Percentiles rank a stretch among this genome's conserved stretches.
phyloP scores from a whole-genome alignment of 2,797 vertebrate species.

The Channallabes apus region DNA sequence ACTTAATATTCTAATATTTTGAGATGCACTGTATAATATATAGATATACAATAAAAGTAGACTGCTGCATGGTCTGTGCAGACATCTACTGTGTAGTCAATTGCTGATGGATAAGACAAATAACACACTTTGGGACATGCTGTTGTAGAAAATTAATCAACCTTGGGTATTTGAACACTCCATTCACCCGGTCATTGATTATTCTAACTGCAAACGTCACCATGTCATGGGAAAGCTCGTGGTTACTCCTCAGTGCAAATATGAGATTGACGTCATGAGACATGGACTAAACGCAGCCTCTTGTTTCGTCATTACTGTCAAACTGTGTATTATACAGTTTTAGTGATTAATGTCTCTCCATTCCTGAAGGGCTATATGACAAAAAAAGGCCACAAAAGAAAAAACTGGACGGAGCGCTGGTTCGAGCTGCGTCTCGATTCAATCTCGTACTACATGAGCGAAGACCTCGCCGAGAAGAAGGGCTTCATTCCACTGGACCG shows the following conservation, averaged over 20 bases:
- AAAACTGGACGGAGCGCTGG: constrained; percentile 99
- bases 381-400: constrained; percentile 96
- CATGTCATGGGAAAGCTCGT: neutral
- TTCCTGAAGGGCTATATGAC: constrained; percentile 87
- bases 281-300: neutral
- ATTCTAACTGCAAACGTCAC: neutral
- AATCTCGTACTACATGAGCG: constrained; percentile 89
- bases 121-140: neutral
- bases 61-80: no score
- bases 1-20: no score
- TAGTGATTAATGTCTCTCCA: neutral
- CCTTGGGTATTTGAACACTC: neutral
- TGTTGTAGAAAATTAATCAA: neutral
- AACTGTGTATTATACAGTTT: no score
- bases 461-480: constrained; percentile 90
- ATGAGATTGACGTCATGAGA: neutral
- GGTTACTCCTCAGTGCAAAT: neutral
- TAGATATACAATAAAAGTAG: no score
- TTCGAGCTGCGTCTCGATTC: constrained; percentile 85
- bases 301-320: neutral
- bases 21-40: no score
- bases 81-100: no score
- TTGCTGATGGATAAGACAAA: neutral
- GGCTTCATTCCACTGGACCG: constrained; percentile 87
- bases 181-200: neutral